These are phyloP conservation scores for Polypedilum pembai DNA, from an alignment of 1,140 invertebrate genomes.

Conservation along the genomic window DNA sequence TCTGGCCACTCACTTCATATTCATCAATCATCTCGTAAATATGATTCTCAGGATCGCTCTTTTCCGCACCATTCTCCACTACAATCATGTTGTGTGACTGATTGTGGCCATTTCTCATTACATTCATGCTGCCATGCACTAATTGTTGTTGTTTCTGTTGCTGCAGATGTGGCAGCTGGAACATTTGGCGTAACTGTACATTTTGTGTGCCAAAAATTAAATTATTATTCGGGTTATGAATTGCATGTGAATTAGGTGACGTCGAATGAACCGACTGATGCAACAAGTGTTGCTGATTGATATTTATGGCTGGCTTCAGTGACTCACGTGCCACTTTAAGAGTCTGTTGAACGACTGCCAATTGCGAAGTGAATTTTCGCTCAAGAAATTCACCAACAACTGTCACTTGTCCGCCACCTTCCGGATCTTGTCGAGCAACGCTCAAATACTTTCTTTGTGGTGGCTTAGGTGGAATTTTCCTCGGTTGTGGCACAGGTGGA, in stretches of 20 bases:
- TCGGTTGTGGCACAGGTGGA: not conserved
- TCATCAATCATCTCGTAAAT: slow-evolving; percentile 27
- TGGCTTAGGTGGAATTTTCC: slow-evolving; percentile 16
- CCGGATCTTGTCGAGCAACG: not conserved
- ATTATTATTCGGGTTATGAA: not conserved
- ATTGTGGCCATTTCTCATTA: not conserved
- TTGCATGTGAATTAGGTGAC: not conserved
- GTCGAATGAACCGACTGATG: not conserved
- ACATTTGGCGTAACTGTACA: not conserved
- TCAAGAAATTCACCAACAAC: not conserved
- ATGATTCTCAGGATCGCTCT: slow-evolving; percentile 21
- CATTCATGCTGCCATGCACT: not conserved
- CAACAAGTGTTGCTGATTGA: slow-evolving; percentile 4
- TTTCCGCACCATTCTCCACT: not conserved
- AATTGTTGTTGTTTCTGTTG: not conserved
- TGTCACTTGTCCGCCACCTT: not conserved
- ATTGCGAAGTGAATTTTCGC: not conserved
- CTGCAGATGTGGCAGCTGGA: not conserved
- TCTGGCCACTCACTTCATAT: not conserved
- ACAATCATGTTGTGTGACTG: not conserved
- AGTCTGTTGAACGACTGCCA: not conserved
- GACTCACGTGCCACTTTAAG: not conserved
- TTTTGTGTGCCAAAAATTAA: slow-evolving; percentile 13
- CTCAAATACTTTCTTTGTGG: not conserved
- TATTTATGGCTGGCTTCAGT: slow-evolving; percentile 1